Conservation (phyloP, 2,888 invertebrate species). For the Cenopis cana region DNA sequence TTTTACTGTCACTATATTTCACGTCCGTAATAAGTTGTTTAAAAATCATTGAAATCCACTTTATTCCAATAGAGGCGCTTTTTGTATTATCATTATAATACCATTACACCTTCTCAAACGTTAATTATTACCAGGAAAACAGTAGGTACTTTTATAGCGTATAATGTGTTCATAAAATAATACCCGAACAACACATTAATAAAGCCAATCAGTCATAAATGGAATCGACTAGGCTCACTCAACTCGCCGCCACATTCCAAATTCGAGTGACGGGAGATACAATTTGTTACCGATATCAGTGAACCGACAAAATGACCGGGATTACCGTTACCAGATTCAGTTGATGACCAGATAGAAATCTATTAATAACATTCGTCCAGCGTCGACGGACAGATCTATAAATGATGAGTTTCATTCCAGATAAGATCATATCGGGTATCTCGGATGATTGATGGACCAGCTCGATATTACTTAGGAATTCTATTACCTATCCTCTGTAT, state of each 20-base stretch:
- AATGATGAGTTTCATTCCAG: slow-evolving; percentile 84
- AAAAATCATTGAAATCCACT: too few species aligned
- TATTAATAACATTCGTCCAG: slow-evolving; percentile 83
- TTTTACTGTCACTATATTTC: too few species aligned
- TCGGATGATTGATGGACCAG: slow-evolving; percentile 78
- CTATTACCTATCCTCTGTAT: slow-evolving; percentile 76
- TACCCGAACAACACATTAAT: slow-evolving; percentile 9
- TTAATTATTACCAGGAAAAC: background rate
- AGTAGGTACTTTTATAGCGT: background rate
- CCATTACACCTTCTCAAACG: too few species aligned
- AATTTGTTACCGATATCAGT: slow-evolving; percentile 78
- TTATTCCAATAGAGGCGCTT: background rate
- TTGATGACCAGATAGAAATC: slow-evolving; percentile 82
- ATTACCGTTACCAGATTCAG: slow-evolving; percentile 80
- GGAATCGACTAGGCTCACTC: slow-evolving; percentile 29
- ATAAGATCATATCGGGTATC: slow-evolving; percentile 81
- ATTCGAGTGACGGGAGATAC: slow-evolving; percentile 61
- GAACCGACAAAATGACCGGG: slow-evolving; percentile 72
- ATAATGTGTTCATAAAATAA: slow-evolving; percentile 7
- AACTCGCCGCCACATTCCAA: slow-evolving; percentile 45
- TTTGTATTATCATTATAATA: background rate
- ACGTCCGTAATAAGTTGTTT: background rate
- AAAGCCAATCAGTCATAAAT: slow-evolving; percentile 37
- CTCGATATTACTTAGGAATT: slow-evolving; percentile 77
- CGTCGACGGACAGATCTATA: slow-evolving; percentile 81